Conservation (phyloP, 2,888 invertebrate genomes). For the Phyllotreta cruciferae region DNA sequence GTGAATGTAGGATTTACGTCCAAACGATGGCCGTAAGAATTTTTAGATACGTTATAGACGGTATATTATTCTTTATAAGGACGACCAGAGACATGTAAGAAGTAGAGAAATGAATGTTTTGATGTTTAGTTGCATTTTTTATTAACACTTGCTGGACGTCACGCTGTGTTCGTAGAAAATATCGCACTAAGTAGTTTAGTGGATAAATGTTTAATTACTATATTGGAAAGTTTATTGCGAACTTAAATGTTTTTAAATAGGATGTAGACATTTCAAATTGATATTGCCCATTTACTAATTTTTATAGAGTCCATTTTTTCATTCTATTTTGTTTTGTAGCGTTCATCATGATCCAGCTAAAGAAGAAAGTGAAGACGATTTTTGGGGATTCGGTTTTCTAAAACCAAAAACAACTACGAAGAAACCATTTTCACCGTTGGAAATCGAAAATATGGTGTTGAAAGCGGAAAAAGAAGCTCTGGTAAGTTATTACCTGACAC, state of each 20-base stretch:
- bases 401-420: constrained; percentile 44
- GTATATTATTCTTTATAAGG: constrained; percentile 18
- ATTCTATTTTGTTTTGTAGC: neutral
- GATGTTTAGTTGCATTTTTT: constrained; percentile 8
- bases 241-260: no score
- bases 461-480: constrained; percentile 69
- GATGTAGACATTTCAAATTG: no score
- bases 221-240: no score
- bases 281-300: neutral
- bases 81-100: constrained; percentile 30
- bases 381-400: constrained; percentile 68
- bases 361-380: constrained; percentile 68
- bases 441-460: constrained; percentile 61
- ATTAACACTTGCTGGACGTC: neutral
- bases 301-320: constrained; percentile 3
- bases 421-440: constrained; percentile 55
- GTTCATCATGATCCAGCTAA: constrained; percentile 51
- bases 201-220: no score
- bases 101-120: constrained; percentile 26
- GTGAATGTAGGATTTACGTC: constrained; percentile 26
- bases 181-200: neutral
- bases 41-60: constrained; percentile 27
- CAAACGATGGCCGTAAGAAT: constrained; percentile 29
- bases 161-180: constrained; percentile 1
- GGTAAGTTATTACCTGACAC: constrained; percentile 57